Percentiles rank a stretch among this genome's conserved stretches.
These are phyloP conservation scores for Anabas testudineus DNA, from an alignment of 2,797 vertebrate genomes.

Conservation along the genomic window DNA sequence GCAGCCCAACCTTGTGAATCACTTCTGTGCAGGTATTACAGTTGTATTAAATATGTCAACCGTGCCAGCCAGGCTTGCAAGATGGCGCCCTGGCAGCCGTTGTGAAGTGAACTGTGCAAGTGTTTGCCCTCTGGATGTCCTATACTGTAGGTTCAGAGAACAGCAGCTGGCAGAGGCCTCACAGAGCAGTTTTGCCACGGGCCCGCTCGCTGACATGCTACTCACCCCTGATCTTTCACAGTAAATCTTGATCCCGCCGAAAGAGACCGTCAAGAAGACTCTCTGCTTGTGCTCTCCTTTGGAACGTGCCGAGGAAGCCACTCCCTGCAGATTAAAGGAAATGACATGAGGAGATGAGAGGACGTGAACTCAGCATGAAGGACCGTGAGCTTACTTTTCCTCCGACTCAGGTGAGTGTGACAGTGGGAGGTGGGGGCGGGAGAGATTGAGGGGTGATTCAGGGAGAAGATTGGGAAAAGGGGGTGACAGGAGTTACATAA, in stretches of 20 bases:
- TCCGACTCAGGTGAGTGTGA: conserved; percentile 67
- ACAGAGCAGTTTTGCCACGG: conserved; percentile 24
- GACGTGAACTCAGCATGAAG: conserved; percentile 51
- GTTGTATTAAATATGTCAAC: conserved; percentile 43
- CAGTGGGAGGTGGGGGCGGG: conserved; percentile 31
- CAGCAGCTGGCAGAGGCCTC: conserved; percentile 64
- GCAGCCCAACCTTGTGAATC: conserved; percentile 15
- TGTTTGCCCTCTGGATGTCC: conserved; percentile 71
- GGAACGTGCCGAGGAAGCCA: conserved; percentile 94
- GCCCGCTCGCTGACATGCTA: conserved; percentile 63
- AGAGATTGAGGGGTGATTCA: not conserved
- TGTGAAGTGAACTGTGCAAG: conserved; percentile 59
- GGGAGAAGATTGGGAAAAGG: not conserved
- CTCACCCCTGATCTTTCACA: conserved; percentile 99
- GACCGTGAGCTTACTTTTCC: conserved; percentile 29
- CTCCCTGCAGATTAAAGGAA: conserved; percentile 86
- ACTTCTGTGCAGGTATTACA: conserved; percentile 16
- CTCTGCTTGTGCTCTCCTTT: conserved; percentile 99
- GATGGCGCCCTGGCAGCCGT: conserved; percentile 59
- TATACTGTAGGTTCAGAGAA: conserved; percentile 40
- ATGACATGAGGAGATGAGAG: conserved; percentile 67
- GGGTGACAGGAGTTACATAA: conserved; percentile 77
- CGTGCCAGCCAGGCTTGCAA: conserved; percentile 51
- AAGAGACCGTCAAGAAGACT: conserved; percentile 97
- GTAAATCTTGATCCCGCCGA: conserved; percentile 99